Conservation (phyloP, 2,888 invertebrate genomes). For the Aphidius colemani region DNA sequence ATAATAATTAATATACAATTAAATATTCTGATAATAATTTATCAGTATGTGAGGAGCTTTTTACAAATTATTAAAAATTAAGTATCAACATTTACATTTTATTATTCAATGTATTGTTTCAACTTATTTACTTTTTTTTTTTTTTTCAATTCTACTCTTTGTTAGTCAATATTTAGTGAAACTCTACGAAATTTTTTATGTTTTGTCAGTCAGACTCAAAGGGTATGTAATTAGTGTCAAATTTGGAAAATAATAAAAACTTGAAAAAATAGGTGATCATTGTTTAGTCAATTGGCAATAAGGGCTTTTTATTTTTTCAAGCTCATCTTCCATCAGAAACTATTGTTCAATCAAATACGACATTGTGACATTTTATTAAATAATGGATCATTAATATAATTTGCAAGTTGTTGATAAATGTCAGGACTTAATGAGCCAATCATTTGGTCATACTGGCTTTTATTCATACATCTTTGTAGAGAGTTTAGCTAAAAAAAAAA, state of each 20-base stretch:
- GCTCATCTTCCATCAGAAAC: neutral
- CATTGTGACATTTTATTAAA: constrained; percentile 51
- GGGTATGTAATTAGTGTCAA: too few relatives aligned
- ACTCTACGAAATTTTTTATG: neutral
- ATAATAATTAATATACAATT: constrained; percentile 54
- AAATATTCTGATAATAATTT: constrained; percentile 41
- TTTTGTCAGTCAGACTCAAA: too few relatives aligned
- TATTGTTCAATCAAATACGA: constrained; percentile 1
- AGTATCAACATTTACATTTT: neutral
- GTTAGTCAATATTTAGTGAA: neutral
- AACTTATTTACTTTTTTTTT: neutral
- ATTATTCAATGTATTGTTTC: neutral
- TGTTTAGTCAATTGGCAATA: neutral
- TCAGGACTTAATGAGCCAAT: constrained; percentile 75
- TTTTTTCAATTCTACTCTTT: neutral
- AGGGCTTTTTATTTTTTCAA: too few relatives aligned
- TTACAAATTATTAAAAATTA: constrained; percentile 35
- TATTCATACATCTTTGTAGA: constrained; percentile 76
- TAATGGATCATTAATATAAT: constrained; percentile 59
- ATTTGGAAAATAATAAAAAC: neutral
- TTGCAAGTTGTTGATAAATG: constrained; percentile 72
- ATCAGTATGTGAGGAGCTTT: constrained; percentile 39
- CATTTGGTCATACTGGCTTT: constrained; percentile 75
- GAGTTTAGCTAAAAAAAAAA: constrained; percentile 66
- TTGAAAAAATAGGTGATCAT: constrained; percentile 1